These are phyloP conservation scores for Morpho deidamia DNA, from an alignment of 2,888 invertebrate genomes.

Conservation along the genomic window DNA sequence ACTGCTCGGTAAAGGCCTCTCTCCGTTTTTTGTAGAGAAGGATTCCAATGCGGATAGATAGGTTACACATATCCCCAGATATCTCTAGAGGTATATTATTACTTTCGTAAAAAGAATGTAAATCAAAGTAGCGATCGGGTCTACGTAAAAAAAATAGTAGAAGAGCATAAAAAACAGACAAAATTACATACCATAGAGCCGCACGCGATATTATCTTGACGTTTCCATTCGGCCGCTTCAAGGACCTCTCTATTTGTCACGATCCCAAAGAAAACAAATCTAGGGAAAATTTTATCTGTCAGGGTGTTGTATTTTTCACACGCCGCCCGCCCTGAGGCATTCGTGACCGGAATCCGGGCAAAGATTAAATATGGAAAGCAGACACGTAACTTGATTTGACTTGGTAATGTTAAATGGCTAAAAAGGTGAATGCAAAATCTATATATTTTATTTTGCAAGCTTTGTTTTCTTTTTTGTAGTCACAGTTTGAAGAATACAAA, in stretches of 20 bases:
- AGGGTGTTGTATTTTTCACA: slow-evolving; percentile 26
- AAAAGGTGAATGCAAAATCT: slow-evolving; percentile 10
- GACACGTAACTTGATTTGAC: slow-evolving; percentile 17
- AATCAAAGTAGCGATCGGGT: too few relatives aligned
- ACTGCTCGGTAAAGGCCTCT: too few relatives aligned
- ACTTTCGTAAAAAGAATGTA: too few relatives aligned
- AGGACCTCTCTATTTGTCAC: slow-evolving; percentile 19
- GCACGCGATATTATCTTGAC: neutral
- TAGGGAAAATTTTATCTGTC: slow-evolving; percentile 25
- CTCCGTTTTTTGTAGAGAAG: too few relatives aligned
- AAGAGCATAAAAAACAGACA: neutral
- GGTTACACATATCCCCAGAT: too few relatives aligned
- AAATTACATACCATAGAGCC: neutral
- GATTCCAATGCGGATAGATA: too few relatives aligned
- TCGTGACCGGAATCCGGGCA: slow-evolving; percentile 29
- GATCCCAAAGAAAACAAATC: slow-evolving; percentile 28
- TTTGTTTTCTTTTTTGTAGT: neutral
- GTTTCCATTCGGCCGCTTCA: slow-evolving; percentile 2
- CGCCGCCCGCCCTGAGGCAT: slow-evolving; percentile 21
- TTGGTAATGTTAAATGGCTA: slow-evolving; percentile 16
- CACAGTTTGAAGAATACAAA: neutral
- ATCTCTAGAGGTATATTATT: too few relatives aligned
- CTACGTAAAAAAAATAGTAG: too few relatives aligned
- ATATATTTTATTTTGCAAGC: neutral
- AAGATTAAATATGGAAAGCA: slow-evolving; percentile 20